Conservation (phyloP, 2,113 vertebrate genomes). For the Stigmatopora nigra region DNA sequence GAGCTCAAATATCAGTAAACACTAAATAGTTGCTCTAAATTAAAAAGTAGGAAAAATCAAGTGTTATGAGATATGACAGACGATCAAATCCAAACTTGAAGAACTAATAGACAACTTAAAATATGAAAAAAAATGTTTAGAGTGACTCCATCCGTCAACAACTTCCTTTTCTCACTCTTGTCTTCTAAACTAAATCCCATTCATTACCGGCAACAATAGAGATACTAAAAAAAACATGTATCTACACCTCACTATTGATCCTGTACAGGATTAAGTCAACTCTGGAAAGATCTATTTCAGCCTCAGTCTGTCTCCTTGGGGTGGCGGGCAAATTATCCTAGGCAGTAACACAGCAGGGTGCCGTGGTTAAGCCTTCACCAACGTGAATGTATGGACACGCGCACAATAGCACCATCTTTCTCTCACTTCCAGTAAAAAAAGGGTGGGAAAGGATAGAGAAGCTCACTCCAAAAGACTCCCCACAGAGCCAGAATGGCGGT, state of each 20-base stretch:
- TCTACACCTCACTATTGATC: slow-evolving; percentile 60
- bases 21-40: neutral
- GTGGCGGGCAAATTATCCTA: slow-evolving; percentile 54
- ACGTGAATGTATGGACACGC: slow-evolving; percentile 21
- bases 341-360: slow-evolving; percentile 51
- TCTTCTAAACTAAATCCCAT: slow-evolving; percentile 45
- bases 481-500: slow-evolving; percentile 39
- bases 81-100: too few species aligned
- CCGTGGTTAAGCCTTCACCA: slow-evolving; percentile 52
- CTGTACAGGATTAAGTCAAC: slow-evolving; percentile 52
- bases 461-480: slow-evolving; percentile 58
- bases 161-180: slow-evolving; percentile 24
- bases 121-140: slow-evolving; percentile 1
- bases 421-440: slow-evolving; percentile 34
- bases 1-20: neutral
- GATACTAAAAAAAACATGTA: slow-evolving; percentile 34
- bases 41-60: neutral
- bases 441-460: slow-evolving; percentile 48
- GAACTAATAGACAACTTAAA: too few species aligned
- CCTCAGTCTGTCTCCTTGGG: slow-evolving; percentile 51
- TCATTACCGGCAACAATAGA: slow-evolving; percentile 36
- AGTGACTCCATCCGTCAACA: slow-evolving; percentile 38
- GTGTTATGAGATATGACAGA: neutral
- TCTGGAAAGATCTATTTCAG: slow-evolving; percentile 19
- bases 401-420: slow-evolving; percentile 46